Evolutionary conservation across 2,888 invertebrate species (phyloP).

Genomic region (Halocaridina rubra): DNA sequence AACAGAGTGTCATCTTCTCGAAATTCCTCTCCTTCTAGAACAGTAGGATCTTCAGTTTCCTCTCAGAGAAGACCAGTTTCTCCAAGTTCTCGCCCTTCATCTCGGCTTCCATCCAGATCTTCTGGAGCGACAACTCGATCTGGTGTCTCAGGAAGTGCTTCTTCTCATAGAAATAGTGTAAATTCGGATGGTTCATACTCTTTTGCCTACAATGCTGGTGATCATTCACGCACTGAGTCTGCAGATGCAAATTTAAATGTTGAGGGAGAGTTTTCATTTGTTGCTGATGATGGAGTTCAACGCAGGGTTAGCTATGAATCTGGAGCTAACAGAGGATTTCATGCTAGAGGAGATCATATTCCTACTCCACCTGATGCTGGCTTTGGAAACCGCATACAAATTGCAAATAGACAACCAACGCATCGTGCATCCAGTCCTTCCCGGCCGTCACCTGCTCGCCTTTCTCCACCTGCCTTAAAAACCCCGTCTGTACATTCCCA

Average conservation of each 20-base stretch:
- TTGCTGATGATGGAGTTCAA: constrained; percentile 64
- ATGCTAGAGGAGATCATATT: constrained; percentile 55
- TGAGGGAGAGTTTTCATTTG: constrained; percentile 64
- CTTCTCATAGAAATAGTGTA: background rate
- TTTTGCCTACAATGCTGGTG: constrained; percentile 62
- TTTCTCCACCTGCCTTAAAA: background rate
- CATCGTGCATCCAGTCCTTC: no score
- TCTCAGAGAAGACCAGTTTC: background rate
- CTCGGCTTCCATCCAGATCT: no score
- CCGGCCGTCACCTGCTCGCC: background rate
- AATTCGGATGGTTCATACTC: constrained; percentile 64
- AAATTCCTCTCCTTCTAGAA: no score
- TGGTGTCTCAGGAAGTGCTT: background rate
- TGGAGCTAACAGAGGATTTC: constrained; percentile 61
- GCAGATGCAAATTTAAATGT: constrained; percentile 64
- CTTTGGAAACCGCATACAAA: no score
- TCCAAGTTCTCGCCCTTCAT: background rate
- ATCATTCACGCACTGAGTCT: constrained; percentile 63
- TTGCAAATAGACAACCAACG: no score
- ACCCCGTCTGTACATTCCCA: background rate
- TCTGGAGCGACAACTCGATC: no score
- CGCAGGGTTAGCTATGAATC: constrained; percentile 62
- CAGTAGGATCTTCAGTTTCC: background rate
- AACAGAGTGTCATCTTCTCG: background rate
- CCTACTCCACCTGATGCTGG: constrained; percentile 10